Evolutionary conservation across 2,113 vertebrate species (phyloP).

Genomic region (Hippocampus guttulatus): DNA sequence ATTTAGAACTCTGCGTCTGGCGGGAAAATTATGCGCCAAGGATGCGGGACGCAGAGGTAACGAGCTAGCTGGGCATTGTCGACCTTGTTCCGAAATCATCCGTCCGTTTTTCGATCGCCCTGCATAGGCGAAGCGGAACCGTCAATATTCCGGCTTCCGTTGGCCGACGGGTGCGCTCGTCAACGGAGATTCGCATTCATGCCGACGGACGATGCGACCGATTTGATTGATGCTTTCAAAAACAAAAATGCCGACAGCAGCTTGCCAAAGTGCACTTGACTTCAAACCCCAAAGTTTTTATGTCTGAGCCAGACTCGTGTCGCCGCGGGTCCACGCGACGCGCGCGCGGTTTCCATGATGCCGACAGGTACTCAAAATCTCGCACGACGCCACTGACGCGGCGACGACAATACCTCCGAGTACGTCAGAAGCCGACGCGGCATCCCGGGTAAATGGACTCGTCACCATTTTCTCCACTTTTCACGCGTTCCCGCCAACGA

Average conservation of each 20-base stretch:
- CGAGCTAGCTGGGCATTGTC: conserved; percentile 22
- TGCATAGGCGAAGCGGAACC: not conserved
- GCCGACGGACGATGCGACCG: too few species aligned
- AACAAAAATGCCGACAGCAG: too few species aligned
- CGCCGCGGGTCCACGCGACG: too few species aligned
- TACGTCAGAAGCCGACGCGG: not conserved
- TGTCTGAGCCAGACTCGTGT: too few species aligned
- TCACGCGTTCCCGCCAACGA: conserved; percentile 34
- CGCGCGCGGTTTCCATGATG: too few species aligned
- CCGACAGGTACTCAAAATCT: not conserved
- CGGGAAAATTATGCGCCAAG: too few species aligned
- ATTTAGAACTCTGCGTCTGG: too few species aligned
- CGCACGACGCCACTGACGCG: not conserved
- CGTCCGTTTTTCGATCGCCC: not conserved
- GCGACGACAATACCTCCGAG: conserved; percentile 1
- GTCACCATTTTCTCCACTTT: conserved; percentile 20
- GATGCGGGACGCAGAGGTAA: too few species aligned
- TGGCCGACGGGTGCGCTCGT: not conserved
- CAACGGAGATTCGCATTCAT: too few species aligned
- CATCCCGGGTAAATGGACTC: conserved; percentile 9
- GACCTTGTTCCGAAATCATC: not conserved
- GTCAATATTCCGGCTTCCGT: not conserved
- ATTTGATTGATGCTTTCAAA: too few species aligned
- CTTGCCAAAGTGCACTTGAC: too few species aligned
- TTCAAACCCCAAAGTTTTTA: too few species aligned